Evolutionary conservation across 2,888 invertebrate species (phyloP).

Genomic region (Erebia aethiops): DNA sequence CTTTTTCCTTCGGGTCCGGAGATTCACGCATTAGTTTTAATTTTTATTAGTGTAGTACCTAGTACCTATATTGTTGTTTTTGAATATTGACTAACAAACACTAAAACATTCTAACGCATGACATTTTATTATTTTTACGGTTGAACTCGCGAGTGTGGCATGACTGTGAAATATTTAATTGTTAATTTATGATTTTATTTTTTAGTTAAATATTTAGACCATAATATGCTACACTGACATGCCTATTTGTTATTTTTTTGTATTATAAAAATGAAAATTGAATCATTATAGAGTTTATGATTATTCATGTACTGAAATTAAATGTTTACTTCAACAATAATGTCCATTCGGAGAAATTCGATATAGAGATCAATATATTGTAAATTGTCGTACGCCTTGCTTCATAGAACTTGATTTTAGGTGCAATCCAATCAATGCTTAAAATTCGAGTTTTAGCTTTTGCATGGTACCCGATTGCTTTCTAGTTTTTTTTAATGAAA

Average conservation of each 20-base stretch:
- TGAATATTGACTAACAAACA: constrained; percentile 80
- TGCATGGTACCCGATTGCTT: constrained; percentile 81
- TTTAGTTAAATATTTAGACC: constrained; percentile 40
- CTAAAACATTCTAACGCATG: constrained; percentile 80
- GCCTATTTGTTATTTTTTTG: constrained; percentile 56
- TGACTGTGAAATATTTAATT: constrained; percentile 60
- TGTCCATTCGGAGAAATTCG: constrained; percentile 30
- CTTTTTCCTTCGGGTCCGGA: constrained; percentile 65
- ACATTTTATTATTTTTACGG: constrained; percentile 61
- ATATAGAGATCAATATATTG: constrained; percentile 52
- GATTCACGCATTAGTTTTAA: constrained; percentile 52
- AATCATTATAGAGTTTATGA: constrained; percentile 48
- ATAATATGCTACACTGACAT: constrained; percentile 63
- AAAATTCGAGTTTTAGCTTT: constrained; percentile 75
- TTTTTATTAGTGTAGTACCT: constrained; percentile 41
- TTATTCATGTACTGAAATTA: constrained; percentile 47
- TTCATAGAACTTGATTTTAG: constrained; percentile 77
- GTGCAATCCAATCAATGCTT: constrained; percentile 57
- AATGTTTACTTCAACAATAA: constrained; percentile 78
- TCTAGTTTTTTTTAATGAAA: constrained; percentile 75
- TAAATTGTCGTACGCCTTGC: constrained; percentile 68
- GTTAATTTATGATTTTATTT: constrained; percentile 42
- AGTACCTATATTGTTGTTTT: constrained; percentile 58
- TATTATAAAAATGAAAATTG: constrained; percentile 48
- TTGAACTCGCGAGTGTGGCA: constrained; percentile 80